phyloP scores from a whole-genome alignment of 2,797 vertebrate species.

The Pseudomugil gertrudae region DNA sequence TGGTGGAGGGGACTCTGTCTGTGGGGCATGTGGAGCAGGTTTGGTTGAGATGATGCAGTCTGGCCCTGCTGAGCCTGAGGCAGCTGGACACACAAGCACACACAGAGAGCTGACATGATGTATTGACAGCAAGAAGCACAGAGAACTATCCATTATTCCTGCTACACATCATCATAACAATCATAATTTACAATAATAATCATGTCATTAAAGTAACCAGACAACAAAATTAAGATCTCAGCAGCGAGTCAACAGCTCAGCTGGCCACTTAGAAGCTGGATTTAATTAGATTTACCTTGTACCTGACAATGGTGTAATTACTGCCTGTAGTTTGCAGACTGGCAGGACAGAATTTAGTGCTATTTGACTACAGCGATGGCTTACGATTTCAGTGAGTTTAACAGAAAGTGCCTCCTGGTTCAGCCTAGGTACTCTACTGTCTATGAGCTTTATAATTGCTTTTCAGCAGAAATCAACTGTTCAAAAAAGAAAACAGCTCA shows the following conservation, averaged over 20 bases:
- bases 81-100: slow-evolving; percentile 80
- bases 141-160: slow-evolving; percentile 19
- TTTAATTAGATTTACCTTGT: slow-evolving; percentile 52
- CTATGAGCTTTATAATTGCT: slow-evolving; percentile 39
- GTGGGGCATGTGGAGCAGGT: slow-evolving; percentile 94
- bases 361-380: slow-evolving; percentile 31
- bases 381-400: slow-evolving; percentile 35
- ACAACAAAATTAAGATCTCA: slow-evolving; percentile 46
- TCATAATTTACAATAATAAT: slow-evolving; percentile 44
- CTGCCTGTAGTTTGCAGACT: slow-evolving; percentile 45
- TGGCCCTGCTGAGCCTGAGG: slow-evolving; percentile 90
- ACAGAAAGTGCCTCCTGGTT: slow-evolving; percentile 25
- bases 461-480: slow-evolving; percentile 38
- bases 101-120: slow-evolving; percentile 34
- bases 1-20: slow-evolving; percentile 96
- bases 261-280: slow-evolving; percentile 56
- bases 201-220: slow-evolving; percentile 49
- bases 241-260: slow-evolving; percentile 58
- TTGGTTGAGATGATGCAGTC: slow-evolving; percentile 88
- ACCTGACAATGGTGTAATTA: slow-evolving; percentile 51
- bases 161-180: slow-evolving; percentile 35
- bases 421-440: slow-evolving; percentile 41
- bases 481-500: slow-evolving; percentile 24
- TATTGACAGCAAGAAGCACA: slow-evolving; percentile 27
- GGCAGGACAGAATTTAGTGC: slow-evolving; percentile 49